Base-by-base conservation (phyloP, 2,888 invertebrate species). In the Hedychridium roseum region DNA sequence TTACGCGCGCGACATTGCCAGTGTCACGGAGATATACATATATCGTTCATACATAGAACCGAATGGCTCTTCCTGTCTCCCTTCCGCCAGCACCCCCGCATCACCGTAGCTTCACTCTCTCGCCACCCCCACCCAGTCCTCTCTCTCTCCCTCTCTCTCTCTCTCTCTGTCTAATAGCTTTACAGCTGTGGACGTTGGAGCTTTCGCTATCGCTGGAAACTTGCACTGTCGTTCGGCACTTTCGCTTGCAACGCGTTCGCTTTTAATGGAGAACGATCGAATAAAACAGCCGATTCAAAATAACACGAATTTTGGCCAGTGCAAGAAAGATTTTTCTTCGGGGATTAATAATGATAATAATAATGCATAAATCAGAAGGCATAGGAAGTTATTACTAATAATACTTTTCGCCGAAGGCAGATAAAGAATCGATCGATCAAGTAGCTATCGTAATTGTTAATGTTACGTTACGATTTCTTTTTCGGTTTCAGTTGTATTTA, bases 141-240 rank as follows among this genome's bases (percentile, higher is more conserved):
- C 32, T 49, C 60, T 50, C 38, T 42, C 43, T 51, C 41, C 56
- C 62, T 53, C 66, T 60, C 63, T 63, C 64, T 54, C 64, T 49
- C 61, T 48, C 42, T 41, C 49, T 41, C 50, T 34, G 43, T 54
- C 61, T 70, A 71, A 73, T 70, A 70, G 71, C 70, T 71, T 71
- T 72, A 71, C 73, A 70, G 71, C 74, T 70, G 70, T 61, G 69
- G 49, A 58, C 57, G 55, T 50, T 57, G 55, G 57, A 66, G 76
- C 77, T 77, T 77, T 77, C 76, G 75, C 76, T 76, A 76, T 77
- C 75, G 66, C 66, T 66, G 66, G 58, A 55, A 71, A 74, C 71
- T 73, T 71, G 75, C 74, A 70, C 74, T 71, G 67, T 72, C 73
- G 70, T 68, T 69, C 54, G 54, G 56, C 65, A 73, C 75, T 74